Conservation (phyloP, 2,888 invertebrate species). For the Trachelus stipa region DNA sequence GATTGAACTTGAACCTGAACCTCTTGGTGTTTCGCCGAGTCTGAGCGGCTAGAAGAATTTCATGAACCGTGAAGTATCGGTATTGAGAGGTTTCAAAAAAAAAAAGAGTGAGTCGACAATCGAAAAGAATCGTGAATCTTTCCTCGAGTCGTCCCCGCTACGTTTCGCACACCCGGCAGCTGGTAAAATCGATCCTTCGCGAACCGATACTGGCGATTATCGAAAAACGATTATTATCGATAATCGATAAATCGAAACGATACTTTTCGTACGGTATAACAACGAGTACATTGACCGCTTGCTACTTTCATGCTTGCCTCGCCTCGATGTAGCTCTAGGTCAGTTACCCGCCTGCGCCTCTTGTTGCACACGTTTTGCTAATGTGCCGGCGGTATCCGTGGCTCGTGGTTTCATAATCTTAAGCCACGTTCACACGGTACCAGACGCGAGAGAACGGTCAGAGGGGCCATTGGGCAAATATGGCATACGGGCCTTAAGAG, state of each 20-base stretch:
- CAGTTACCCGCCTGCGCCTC: slow-evolving; percentile 44
- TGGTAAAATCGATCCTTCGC: background rate
- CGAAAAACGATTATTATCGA: background rate
- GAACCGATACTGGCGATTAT: background rate
- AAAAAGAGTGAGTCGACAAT: too few species aligned
- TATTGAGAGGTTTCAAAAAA: too few species aligned
- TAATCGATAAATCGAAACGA: background rate
- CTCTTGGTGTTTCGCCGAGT: too few species aligned
- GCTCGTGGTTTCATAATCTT: slow-evolving; percentile 27
- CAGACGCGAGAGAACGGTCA: too few species aligned
- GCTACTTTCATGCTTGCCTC: slow-evolving; percentile 27
- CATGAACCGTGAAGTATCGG: too few species aligned
- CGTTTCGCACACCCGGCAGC: too few species aligned
- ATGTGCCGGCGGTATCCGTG: slow-evolving; percentile 16
- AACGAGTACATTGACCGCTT: slow-evolving; percentile 42
- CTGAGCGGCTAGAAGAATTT: too few species aligned
- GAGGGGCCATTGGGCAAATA: too few species aligned
- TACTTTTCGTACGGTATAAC: slow-evolving; percentile 16
- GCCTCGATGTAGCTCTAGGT: slow-evolving; percentile 39
- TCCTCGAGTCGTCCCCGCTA: too few species aligned
- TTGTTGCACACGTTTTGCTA: slow-evolving; percentile 19
- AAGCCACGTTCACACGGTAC: slow-evolving; percentile 17
- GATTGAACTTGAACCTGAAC: too few species aligned
- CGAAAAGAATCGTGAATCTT: too few species aligned
- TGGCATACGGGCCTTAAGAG: too few species aligned